Base-by-base conservation (phyloP, 2,113 vertebrate genomes). In the Pomatostomus ruficeps region DNA sequence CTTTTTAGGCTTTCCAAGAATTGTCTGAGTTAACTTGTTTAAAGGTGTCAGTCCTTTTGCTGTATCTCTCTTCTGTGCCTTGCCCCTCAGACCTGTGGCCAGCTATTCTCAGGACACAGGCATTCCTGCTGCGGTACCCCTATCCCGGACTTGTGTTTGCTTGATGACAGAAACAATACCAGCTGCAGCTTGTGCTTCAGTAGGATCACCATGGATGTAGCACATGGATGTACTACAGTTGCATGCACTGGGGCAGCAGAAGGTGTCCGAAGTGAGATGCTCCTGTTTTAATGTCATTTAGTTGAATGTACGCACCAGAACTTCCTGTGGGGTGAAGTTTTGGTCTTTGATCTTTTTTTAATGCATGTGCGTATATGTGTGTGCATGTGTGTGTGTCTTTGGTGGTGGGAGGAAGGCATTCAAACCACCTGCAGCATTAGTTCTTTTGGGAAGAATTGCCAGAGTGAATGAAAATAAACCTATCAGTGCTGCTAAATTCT, bases 391-490 rank as follows among this genome's bases (percentile, higher is more conserved):
- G 23, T 54, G 8, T n/a, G 13, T 78, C 21, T 55, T 59, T 49
- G 23, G 6, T 24, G 7, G 3, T 52, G 8, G 7, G 7, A 2
- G 2, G 11, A 11, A 49, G 52, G 15, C 61, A 75, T 91, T 89
- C 55, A 82, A 94, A 74, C 63, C 75, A 95, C 88, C 54, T 97
- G 88, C 81, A 77, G 55, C 43, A 73, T 87, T 93, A 85, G 55
- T 72, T 96, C 63, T 95, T 93, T 96, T 62, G 82, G 62, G 51
- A 81, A 57, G 66, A 92, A 70, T 82, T 96, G 81, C 72, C 73
- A 21, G 84, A 87, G 77, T 94, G 94, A 96, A 91, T 91, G 95
- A 94, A 97, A 96, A 96, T 96, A 96, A 95, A 94, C 92, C 95
- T 90, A 88, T 96, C 73, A 83, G 89, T 90, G 87, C 91, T 96